Evolutionary conservation across 2,113 vertebrate species (phyloP).

Genomic region (Turnix velox): DNA sequence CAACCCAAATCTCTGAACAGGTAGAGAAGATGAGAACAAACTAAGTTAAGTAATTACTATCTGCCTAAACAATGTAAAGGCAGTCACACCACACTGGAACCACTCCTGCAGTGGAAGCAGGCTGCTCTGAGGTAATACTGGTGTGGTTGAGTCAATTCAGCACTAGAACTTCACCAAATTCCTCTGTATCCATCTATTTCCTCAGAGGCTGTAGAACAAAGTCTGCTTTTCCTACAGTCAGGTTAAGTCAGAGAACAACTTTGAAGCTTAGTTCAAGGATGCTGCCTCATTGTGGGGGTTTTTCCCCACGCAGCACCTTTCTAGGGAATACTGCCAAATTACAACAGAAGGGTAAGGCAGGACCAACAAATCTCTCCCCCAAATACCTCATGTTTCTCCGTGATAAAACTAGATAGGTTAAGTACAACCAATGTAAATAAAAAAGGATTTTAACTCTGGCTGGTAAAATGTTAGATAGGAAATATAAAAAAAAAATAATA

Average conservation of each 20-base stretch:
- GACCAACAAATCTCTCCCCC: neutral
- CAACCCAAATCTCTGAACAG: neutral
- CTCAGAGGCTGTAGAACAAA: neutral
- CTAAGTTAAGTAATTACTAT: neutral
- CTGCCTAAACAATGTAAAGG: neutral
- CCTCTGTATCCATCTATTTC: neutral
- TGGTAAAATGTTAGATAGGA: neutral
- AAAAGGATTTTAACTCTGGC: neutral
- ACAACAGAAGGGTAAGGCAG: neutral
- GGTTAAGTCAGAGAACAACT: neutral
- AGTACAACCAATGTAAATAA: neutral
- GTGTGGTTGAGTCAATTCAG: neutral
- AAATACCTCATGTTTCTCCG: neutral
- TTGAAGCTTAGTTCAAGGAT: neutral
- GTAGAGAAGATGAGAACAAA: neutral
- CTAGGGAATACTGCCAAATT: neutral
- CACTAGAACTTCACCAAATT: neutral
- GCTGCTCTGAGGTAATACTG: neutral
- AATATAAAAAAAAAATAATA: neutral
- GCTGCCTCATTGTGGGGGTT: neutral
- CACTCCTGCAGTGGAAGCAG: neutral
- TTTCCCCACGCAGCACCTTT: neutral
- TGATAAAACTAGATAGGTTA: neutral
- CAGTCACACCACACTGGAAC: neutral
- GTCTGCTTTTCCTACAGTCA: neutral